Evolutionary conservation across 2,113 vertebrate genomes (phyloP), one percentile per base, ranked within the genome.

Genomic region (Tragelaphus strepsiceros): DNA sequence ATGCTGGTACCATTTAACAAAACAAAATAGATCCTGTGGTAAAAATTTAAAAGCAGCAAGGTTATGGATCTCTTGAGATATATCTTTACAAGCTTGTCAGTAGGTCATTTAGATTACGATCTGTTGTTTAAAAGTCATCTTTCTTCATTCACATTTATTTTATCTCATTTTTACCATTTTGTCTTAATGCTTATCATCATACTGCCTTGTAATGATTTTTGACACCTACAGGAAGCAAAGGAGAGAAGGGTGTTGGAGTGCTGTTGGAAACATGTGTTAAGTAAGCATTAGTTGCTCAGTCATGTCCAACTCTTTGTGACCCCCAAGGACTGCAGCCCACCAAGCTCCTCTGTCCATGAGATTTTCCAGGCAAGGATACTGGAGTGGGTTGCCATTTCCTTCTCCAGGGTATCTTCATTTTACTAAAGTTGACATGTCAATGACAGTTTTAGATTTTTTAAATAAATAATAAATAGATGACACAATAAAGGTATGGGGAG

Each of bases 141-240:
- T 67, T 86, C 64, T 97, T 98, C 88, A 97, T 98, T 97, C 96
- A 89, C 58, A 92, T 96, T 97, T 98, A 93, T 97, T 97, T 98
- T 92, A 97, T 83, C 54, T 95, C 12, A 96, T 97, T 98, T 96
- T 56, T 96, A 32, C 59, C 0, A 0, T 64, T 95, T 61, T 91
- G 74, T 94, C 89, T 97, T 35, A 58, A 51, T 95, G 74, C 83
- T 97, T 97, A 94, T 49, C 92, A 92, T 26, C 43, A 39, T 94
- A 98, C 96, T 97, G 46, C 71, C 46, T 96, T 94, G 32, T 89
- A 91, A 97, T 97, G 86, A 90, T 5, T 95, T 98, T 96, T 97
- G 96, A 98, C 86, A 96, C 12, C 26, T 59, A 53, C 81, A 91
- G 0, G 7, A 98, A 90, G 67, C 58, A 30, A 2, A 88, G 8